Conservation (phyloP, 2,113 vertebrate genomes). For the Anas platyrhynchos region DNA sequence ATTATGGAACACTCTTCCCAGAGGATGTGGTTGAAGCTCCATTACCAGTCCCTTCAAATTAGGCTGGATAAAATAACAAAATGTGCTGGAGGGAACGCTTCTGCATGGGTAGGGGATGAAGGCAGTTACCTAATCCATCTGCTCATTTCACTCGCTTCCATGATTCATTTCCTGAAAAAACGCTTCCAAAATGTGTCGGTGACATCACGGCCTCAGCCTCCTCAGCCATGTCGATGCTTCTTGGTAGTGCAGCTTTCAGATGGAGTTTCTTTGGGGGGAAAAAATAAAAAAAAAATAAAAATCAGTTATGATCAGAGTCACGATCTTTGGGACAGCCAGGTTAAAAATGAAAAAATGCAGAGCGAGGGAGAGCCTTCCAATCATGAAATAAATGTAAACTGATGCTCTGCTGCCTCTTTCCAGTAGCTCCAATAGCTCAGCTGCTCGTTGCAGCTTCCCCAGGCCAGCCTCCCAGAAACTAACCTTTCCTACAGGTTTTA, state of each 20-base stretch:
- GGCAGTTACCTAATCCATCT: not conserved
- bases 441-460: no score
- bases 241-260: not conserved
- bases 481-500: not conserved
- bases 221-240: not conserved
- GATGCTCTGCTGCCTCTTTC: no score
- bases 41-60: constrained; percentile 31
- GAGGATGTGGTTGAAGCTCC: constrained; percentile 39
- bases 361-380: no score
- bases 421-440: no score
- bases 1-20: constrained; percentile 29
- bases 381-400: no score
- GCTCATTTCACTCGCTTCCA: constrained; percentile 10
- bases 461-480: not conserved
- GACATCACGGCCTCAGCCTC: not conserved
- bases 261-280: not conserved
- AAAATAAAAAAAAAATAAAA: no score
- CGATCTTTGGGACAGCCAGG: no score
- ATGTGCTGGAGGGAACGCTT: not conserved
- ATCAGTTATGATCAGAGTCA: no score
- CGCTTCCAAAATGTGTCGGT: constrained; percentile 1
- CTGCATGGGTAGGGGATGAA: not conserved
- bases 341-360: no score
- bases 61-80: constrained; percentile 6
- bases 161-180: constrained; percentile 44